These are phyloP conservation scores for Anguilla pacifica DNA, from an alignment of 2,797 vertebrate species.

Conservation along the genomic window DNA sequence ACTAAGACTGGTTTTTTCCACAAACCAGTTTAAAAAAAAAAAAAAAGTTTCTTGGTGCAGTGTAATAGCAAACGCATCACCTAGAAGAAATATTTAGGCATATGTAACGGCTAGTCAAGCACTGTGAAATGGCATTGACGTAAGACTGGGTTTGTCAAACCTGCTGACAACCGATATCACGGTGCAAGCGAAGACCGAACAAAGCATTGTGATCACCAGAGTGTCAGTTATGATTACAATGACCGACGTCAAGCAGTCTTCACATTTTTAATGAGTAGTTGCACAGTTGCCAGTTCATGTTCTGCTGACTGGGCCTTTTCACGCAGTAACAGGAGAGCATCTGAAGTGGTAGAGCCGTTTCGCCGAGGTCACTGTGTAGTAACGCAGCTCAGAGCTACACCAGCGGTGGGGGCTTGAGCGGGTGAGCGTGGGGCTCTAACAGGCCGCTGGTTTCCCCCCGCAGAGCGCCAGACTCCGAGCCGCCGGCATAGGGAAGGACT, in stretches of 20 bases:
- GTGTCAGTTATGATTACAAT: neutral
- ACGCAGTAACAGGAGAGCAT: neutral
- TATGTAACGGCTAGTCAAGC: neutral
- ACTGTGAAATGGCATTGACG: neutral
- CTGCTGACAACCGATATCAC: neutral
- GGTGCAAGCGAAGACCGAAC: neutral
- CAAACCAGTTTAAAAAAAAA: too few species aligned
- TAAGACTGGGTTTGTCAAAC: neutral
- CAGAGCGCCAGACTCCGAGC: slow-evolving; percentile 95
- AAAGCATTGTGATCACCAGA: neutral
- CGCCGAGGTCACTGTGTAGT: neutral
- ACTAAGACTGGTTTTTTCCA: neutral
- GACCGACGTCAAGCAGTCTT: neutral
- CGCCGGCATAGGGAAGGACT: slow-evolving; percentile 95
- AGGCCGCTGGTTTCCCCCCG: neutral
- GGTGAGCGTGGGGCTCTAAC: neutral
- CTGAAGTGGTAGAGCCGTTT: neutral
- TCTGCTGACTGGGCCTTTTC: neutral
- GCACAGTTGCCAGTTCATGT: neutral
- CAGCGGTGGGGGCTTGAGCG: neutral
- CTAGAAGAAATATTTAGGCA: neutral
- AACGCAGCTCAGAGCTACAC: neutral
- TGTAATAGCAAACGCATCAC: too few species aligned
- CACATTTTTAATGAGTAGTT: neutral
- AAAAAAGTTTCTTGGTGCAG: neutral